Conservation (phyloP, 2,113 vertebrate genomes). For the Willisornis vidua region DNA sequence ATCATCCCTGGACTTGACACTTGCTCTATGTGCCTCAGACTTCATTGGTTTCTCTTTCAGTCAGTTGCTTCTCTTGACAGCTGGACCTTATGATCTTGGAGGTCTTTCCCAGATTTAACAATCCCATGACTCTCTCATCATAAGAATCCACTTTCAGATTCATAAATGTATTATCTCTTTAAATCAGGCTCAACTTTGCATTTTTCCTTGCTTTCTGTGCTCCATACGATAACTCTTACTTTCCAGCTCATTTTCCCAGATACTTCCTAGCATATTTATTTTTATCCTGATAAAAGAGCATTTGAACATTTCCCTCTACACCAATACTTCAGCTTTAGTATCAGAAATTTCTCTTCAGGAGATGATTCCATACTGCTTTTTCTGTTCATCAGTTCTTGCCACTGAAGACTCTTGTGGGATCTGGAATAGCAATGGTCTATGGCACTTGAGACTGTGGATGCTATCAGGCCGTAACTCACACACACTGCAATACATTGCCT, state of each 20-base stretch:
- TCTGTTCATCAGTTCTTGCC: neutral
- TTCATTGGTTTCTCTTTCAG: neutral
- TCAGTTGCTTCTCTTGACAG: neutral
- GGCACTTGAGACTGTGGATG: neutral
- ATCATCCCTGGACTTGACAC: neutral
- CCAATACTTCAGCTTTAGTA: neutral
- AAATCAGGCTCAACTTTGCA: neutral
- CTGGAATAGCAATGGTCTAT: neutral
- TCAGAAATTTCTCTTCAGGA: neutral
- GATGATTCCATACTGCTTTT: neutral
- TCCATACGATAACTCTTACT: neutral
- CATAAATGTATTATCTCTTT: neutral
- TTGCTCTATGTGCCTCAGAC: neutral
- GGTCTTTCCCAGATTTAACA: neutral
- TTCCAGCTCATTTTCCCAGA: neutral
- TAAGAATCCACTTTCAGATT: neutral
- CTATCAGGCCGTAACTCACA: too few species aligned
- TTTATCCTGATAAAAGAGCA: neutral
- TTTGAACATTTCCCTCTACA: neutral
- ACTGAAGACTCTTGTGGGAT: neutral
- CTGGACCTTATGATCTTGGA: neutral
- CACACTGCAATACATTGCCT: neutral
- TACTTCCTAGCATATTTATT: neutral
- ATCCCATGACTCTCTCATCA: neutral
- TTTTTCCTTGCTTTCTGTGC: neutral